phyloP scores from a whole-genome alignment of 2,113 vertebrate species.

The Chaetura pelagica region DNA sequence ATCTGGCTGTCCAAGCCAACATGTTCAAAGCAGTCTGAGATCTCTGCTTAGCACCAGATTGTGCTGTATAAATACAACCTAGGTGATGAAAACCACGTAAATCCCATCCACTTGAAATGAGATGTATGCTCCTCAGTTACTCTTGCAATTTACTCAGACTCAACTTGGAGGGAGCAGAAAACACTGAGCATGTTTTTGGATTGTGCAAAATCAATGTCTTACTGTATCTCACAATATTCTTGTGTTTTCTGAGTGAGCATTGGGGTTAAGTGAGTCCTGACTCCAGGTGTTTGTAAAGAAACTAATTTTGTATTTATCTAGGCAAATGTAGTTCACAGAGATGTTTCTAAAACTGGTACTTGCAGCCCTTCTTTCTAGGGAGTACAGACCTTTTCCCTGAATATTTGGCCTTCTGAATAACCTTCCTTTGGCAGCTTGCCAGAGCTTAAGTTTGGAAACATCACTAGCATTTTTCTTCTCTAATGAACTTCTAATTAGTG shows the following conservation, averaged over 20 bases:
- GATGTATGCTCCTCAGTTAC: background rate
- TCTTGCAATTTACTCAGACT: background rate
- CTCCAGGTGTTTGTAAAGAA: background rate
- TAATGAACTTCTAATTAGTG: slow-evolving; percentile 55
- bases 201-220: background rate
- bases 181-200: background rate
- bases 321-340: background rate
- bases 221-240: background rate
- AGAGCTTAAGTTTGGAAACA: slow-evolving; percentile 32
- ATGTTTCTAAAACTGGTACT: background rate
- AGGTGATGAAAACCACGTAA: background rate
- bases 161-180: background rate
- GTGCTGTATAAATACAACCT: background rate
- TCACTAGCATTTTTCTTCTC: slow-evolving; percentile 17
- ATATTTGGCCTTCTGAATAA: slow-evolving; percentile 31
- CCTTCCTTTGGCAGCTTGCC: slow-evolving; percentile 24
- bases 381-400: background rate
- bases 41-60: background rate
- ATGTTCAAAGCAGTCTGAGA: background rate
- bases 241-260: background rate
- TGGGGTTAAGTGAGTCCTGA: background rate
- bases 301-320: background rate
- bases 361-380: background rate
- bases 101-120: background rate
- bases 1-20: background rate